phyloP scores from a whole-genome alignment of 2,113 vertebrate species.

The Gadus chalcogrammus region DNA sequence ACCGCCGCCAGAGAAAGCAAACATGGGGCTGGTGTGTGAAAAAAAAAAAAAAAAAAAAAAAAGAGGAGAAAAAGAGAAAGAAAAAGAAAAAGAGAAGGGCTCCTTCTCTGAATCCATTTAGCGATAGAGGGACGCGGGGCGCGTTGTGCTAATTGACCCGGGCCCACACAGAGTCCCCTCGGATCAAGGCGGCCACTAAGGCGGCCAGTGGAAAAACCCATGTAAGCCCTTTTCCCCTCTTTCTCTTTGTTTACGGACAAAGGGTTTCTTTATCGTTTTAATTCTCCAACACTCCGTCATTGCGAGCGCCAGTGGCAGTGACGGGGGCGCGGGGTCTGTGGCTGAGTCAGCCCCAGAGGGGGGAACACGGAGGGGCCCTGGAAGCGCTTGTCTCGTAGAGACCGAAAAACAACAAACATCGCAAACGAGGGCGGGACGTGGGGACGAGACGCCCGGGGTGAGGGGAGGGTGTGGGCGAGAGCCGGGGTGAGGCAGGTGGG shows the following conservation, averaged over 20 bases:
- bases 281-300: conserved; percentile 28
- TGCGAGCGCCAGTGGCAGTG: conserved; percentile 33
- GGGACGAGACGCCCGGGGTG: conserved; percentile 34
- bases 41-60: too few species aligned
- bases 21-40: conserved; percentile 40
- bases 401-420: conserved; percentile 45
- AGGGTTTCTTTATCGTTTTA: conserved; percentile 42
- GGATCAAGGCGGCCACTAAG: conserved; percentile 29
- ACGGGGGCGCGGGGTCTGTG: conserved; percentile 17
- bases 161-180: conserved; percentile 53
- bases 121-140: conserved; percentile 28
- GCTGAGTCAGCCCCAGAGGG: conserved; percentile 44
- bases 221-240: conserved; percentile 36
- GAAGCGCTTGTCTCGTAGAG: conserved; percentile 34
- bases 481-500: too few species aligned
- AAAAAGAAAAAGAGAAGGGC: conserved; percentile 11
- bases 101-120: conserved; percentile 50
- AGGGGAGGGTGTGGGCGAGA: not conserved
- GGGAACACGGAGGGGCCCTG: conserved; percentile 25
- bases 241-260: conserved; percentile 55
- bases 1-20: conserved; percentile 68
- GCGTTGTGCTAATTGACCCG: conserved; percentile 59
- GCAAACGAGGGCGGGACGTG: conserved; percentile 21
- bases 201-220: conserved; percentile 55
- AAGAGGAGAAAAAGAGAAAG: too few species aligned